Conservation (phyloP, 1,140 invertebrate genomes). For the Hormaphis cornu region DNA sequence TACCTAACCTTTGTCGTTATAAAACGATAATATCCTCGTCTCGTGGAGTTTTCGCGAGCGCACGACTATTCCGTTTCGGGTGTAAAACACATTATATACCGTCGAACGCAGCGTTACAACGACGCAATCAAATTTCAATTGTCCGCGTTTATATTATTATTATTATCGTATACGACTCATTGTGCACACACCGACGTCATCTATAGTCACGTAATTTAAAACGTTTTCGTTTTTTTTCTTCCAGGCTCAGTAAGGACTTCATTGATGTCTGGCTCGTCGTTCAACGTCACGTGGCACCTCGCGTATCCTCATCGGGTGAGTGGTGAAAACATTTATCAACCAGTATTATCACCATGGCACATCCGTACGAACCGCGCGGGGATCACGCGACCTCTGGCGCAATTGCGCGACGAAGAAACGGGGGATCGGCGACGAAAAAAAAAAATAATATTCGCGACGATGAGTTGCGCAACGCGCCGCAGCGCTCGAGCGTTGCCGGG, state of each 20-base stretch:
- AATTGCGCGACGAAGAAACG: neutral
- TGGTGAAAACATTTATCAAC: conserved; percentile 39
- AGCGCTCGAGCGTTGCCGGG: too few species aligned
- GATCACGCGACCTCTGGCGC: neutral
- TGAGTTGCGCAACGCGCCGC: too few species aligned
- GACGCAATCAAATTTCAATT: neutral
- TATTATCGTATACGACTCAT: too few species aligned
- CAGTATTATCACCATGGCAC: conserved; percentile 12
- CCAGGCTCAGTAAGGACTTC: conserved; percentile 69
- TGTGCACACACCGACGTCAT: too few species aligned
- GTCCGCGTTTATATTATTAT: neutral
- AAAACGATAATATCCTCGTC: too few species aligned
- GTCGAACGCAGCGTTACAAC: neutral
- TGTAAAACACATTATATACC: too few species aligned
- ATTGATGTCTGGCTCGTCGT: conserved; percentile 67
- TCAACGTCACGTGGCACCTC: conserved; percentile 89
- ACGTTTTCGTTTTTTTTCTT: conserved; percentile 21
- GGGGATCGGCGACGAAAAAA: too few species aligned
- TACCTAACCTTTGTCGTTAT: too few species aligned
- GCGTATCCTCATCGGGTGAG: conserved; percentile 86
- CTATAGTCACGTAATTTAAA: conserved; percentile 19
- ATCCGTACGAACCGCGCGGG: neutral
- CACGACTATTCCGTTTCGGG: too few species aligned
- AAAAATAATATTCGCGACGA: too few species aligned
- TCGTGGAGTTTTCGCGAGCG: too few species aligned